A percentile compares a stretch with the other conserved stretches of the same genome.
These are phyloP conservation scores for Sthenelais limicola DNA, from an alignment of 2,888 invertebrate genomes.

Conservation along the genomic window DNA sequence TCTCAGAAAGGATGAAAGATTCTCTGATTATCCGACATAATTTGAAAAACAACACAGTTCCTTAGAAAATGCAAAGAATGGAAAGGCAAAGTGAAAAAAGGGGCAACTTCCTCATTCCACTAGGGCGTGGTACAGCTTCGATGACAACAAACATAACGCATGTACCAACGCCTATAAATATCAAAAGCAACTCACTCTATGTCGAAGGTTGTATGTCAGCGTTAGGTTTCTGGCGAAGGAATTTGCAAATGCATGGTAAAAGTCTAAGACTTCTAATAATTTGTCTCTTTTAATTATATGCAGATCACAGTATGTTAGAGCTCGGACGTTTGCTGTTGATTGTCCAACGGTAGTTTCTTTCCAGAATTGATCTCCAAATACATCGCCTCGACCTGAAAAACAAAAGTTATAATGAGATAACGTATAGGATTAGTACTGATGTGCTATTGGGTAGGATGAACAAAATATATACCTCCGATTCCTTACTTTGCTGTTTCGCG, in stretches of 20 bases:
- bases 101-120: too few species aligned
- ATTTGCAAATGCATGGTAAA: constrained; percentile 99
- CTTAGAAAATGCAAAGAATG: too few species aligned
- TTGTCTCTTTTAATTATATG: constrained; percentile 97
- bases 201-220: constrained; percentile 97
- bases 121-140: too few species aligned
- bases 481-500: too few species aligned
- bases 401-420: not conserved
- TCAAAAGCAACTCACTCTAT: constrained; percentile 83
- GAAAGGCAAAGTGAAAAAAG: too few species aligned
- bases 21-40: too few species aligned
- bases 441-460: not conserved
- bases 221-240: constrained; percentile 98
- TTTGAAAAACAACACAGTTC: too few species aligned
- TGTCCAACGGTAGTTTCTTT: constrained; percentile 93
- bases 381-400: constrained; percentile 92
- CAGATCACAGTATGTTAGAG: constrained; percentile 98
- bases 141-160: not conserved
- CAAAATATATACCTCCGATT: too few species aligned
- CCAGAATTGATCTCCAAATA: constrained; percentile 99
- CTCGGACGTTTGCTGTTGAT: constrained; percentile 98
- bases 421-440: not conserved
- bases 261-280: constrained; percentile 91
- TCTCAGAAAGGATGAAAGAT: too few species aligned
- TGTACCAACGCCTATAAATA: not conserved